These are phyloP conservation scores for Sphenodon punctatus DNA, from an alignment of 2,797 vertebrate species.

Conservation along the genomic window DNA sequence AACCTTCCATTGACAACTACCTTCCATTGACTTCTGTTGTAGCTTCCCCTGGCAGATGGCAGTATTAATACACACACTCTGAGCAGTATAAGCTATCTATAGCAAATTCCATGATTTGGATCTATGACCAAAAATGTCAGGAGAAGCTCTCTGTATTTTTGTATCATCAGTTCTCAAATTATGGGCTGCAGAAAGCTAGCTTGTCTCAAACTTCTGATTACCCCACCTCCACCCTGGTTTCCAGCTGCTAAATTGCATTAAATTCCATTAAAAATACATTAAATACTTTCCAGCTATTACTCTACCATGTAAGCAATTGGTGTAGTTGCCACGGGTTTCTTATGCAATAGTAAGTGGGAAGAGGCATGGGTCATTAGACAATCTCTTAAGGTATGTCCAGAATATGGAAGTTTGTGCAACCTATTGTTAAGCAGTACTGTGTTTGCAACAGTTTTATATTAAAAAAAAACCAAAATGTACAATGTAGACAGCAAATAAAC, in stretches of 20 bases:
- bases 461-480: not conserved
- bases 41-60: not conserved
- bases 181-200: not conserved
- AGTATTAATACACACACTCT: not conserved
- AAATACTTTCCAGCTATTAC: conserved; percentile 19
- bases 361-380: not conserved
- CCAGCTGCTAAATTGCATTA: not conserved
- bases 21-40: not conserved
- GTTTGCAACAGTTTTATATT: not conserved
- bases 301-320: conserved; percentile 8
- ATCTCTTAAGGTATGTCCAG: not conserved
- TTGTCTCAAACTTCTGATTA: not conserved
- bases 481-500: not conserved
- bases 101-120: not conserved
- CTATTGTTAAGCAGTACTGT: not conserved
- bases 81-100: not conserved
- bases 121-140: not conserved
- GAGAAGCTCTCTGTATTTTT: not conserved
- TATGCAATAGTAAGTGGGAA: not conserved
- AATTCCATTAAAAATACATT: not conserved
- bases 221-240: not conserved
- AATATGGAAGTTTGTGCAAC: not conserved
- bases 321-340: not conserved
- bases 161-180: not conserved
- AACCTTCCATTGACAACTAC: not conserved